Percentiles rank a stretch among this genome's conserved stretches.
Evolutionary conservation across 2,888 invertebrate species (phyloP).

Genomic region (Tipula unca): DNA sequence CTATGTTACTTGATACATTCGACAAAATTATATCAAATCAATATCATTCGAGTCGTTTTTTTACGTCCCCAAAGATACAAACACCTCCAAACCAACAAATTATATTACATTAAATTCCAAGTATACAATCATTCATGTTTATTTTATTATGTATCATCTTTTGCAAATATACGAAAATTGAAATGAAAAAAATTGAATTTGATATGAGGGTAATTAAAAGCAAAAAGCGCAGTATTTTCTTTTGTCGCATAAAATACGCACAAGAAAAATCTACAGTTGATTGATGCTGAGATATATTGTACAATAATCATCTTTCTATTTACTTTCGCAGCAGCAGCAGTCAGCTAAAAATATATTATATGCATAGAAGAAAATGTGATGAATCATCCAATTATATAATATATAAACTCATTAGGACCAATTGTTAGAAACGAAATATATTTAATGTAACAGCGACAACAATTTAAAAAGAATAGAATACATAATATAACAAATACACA

Average conservation of each 20-base stretch:
- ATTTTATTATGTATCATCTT: background rate
- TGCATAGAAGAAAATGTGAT: background rate
- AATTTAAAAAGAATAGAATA: background rate
- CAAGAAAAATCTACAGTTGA: background rate
- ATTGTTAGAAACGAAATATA: background rate
- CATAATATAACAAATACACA: background rate
- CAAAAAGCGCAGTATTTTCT: background rate
- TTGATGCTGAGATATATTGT: background rate
- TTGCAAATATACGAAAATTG: background rate
- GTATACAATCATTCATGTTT: background rate
- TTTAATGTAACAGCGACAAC: background rate
- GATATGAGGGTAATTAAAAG: background rate
- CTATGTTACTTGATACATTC: background rate
- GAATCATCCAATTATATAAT: background rate
- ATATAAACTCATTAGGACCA: background rate
- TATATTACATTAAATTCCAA: background rate
- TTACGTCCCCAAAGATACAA: background rate
- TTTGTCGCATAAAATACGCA: background rate
- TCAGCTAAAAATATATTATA: background rate
- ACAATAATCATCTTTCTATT: background rate
- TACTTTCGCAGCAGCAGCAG: background rate
- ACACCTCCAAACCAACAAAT: background rate
- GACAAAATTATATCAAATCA: background rate
- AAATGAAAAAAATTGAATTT: background rate
- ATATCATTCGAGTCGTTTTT: background rate